Conservation (phyloP, 2,113 vertebrate genomes). For the Trinectes maculatus region DNA sequence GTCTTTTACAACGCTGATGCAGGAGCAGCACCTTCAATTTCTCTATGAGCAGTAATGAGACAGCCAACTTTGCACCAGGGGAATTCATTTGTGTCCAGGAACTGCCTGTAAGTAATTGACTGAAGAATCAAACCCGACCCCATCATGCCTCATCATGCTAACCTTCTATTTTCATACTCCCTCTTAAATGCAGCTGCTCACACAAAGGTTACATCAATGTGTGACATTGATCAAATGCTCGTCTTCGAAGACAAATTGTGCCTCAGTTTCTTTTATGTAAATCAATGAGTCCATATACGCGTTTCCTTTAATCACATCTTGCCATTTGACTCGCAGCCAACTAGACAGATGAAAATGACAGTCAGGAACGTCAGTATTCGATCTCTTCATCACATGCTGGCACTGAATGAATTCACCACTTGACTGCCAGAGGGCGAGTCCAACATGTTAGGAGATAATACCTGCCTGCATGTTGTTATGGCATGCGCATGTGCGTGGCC, state of each 20-base stretch:
- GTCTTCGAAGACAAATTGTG: constrained; percentile 30
- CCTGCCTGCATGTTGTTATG: not conserved
- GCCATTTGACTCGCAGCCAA: constrained; percentile 34
- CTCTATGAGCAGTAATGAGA: constrained; percentile 51
- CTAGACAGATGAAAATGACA: constrained; percentile 35
- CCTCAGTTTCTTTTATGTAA: constrained; percentile 51
- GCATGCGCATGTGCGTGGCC: constrained; percentile 50
- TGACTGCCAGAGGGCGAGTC: constrained; percentile 8
- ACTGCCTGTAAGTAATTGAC: constrained; percentile 57
- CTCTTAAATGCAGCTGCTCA: constrained; percentile 9
- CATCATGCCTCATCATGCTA: constrained; percentile 36
- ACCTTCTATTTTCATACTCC: constrained; percentile 37
- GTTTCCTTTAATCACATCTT: constrained; percentile 58
- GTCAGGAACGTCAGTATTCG: constrained; percentile 18
- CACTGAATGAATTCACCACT: constrained; percentile 23
- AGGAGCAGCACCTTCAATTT: constrained; percentile 50
- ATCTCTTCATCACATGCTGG: constrained; percentile 36
- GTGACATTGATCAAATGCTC: constrained; percentile 45
- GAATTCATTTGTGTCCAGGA: constrained; percentile 50
- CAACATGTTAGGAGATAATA: not conserved
- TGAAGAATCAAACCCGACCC: constrained; percentile 48
- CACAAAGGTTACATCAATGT: constrained; percentile 27
- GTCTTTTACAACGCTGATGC: no score
- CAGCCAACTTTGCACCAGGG: constrained; percentile 35
- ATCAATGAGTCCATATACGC: constrained; percentile 55